Conservation (phyloP, 2,797 vertebrate genomes). For the Anabas testudineus region DNA sequence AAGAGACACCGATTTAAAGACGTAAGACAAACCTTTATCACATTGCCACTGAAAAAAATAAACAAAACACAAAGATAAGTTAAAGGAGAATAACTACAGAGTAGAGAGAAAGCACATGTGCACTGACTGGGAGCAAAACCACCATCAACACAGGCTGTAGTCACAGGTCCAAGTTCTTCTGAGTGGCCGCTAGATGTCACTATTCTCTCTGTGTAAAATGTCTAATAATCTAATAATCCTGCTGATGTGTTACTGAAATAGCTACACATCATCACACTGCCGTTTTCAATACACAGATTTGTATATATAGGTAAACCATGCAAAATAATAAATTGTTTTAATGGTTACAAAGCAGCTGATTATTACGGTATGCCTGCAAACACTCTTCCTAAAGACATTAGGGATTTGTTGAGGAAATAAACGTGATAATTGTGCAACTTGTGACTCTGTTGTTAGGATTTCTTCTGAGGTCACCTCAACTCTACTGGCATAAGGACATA, state of each 20-base stretch:
- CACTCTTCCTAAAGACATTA: background rate
- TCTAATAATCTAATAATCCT: too few relatives aligned
- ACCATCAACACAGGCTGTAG: slow-evolving; percentile 4
- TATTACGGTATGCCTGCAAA: background rate
- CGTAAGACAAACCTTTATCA: slow-evolving; percentile 26
- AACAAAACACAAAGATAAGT: slow-evolving; percentile 15
- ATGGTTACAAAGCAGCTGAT: slow-evolving; percentile 9
- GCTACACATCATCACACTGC: background rate
- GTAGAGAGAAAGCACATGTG: slow-evolving; percentile 6
- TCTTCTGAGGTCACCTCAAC: slow-evolving; percentile 48
- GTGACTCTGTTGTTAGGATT: slow-evolving; percentile 6
- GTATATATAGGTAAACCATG: slow-evolving; percentile 10
- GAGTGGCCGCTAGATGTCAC: slow-evolving; percentile 76
- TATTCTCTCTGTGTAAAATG: slow-evolving; percentile 65
- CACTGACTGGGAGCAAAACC: slow-evolving; percentile 7
- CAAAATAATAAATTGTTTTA: background rate
- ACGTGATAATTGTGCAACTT: slow-evolving; percentile 25
- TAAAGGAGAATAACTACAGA: slow-evolving; percentile 6
- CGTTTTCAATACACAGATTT: background rate
- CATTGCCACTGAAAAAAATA: slow-evolving; percentile 15
- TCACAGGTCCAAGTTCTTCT: slow-evolving; percentile 5
- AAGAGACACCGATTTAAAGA: slow-evolving; percentile 13
- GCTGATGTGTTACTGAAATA: slow-evolving; percentile 18
- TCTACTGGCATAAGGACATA: slow-evolving; percentile 29
- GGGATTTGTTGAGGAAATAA: background rate